Conservation (phyloP, 2,113 vertebrate species). For the Tupaia tana region DNA sequence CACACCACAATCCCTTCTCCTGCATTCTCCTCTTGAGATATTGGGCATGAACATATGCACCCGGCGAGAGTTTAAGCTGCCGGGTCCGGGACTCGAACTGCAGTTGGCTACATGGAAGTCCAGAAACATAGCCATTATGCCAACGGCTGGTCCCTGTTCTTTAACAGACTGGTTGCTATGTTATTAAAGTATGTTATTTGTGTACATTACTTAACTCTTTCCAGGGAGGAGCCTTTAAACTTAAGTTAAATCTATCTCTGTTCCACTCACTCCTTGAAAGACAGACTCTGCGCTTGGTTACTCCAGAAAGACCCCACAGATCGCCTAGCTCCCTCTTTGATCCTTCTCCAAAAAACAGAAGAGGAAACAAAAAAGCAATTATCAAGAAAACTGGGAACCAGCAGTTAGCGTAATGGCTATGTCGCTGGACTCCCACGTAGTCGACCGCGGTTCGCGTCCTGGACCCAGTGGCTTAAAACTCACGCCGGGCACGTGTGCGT, state of each 20-base stretch:
- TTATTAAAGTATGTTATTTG: neutral
- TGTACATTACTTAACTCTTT: neutral
- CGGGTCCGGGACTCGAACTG: too few relatives aligned
- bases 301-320: constrained; percentile 7
- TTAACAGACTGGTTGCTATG: neutral
- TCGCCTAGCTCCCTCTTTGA: neutral
- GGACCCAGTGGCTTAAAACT: too few relatives aligned
- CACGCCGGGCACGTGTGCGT: too few relatives aligned
- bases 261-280: neutral
- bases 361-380: neutral
- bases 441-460: too few relatives aligned
- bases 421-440: too few relatives aligned
- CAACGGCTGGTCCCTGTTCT: neutral
- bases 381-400: constrained; percentile 2
- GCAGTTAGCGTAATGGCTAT: too few relatives aligned
- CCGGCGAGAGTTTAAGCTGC: too few relatives aligned
- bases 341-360: neutral
- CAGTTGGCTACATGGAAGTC: too few relatives aligned
- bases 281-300: neutral
- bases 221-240: neutral
- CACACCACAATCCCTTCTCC: too few relatives aligned
- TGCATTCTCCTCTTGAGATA: too few relatives aligned
- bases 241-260: neutral
- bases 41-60: too few relatives aligned
- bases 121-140: too few relatives aligned